phyloP scores from a whole-genome alignment of 2,888 invertebrate genomes.

The Coronaproctus castanopsis region DNA sequence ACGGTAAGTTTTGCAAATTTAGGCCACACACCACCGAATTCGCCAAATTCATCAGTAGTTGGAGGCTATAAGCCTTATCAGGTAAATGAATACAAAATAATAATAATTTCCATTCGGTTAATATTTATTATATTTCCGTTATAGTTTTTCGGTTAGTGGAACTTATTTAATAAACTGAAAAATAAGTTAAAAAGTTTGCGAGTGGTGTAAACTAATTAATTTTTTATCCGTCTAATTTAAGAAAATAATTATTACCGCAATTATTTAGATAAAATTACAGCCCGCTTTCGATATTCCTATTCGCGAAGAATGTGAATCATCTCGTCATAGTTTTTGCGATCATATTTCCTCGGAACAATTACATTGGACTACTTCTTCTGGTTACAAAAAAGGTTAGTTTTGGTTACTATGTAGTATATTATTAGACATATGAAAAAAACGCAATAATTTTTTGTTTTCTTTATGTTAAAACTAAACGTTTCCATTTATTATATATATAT shows the following conservation, averaged over 20 bases:
- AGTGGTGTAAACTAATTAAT: too few species aligned
- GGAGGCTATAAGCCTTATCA: conserved; percentile 9
- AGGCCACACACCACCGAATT: conserved; percentile 25
- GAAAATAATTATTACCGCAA: too few species aligned
- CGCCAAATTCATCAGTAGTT: conserved; percentile 16
- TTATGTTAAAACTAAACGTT: background rate
- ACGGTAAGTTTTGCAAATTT: conserved; percentile 51
- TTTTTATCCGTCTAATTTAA: too few species aligned
- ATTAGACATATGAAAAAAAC: background rate
- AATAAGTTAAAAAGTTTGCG: too few species aligned
- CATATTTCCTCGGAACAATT: conserved; percentile 2
- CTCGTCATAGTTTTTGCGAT: conserved; percentile 8
- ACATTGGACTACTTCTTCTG: conserved; percentile 8
- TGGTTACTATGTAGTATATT: too few species aligned
- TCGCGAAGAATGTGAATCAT: conserved; percentile 11
- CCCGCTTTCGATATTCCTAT: conserved; percentile 8
- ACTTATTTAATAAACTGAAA: too few species aligned
- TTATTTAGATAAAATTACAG: conserved; percentile 10
- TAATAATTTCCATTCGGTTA: background rate
- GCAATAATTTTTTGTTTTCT: background rate
- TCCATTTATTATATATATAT: too few species aligned
- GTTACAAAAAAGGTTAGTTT: conserved; percentile 9
- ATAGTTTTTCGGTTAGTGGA: too few species aligned
- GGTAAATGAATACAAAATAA: background rate
- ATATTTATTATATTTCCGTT: too few species aligned